Evolutionary conservation across 2,888 invertebrate species (phyloP), one percentile per base, ranked within the genome.

Genomic region (Acanthosepion esculentum): DNA sequence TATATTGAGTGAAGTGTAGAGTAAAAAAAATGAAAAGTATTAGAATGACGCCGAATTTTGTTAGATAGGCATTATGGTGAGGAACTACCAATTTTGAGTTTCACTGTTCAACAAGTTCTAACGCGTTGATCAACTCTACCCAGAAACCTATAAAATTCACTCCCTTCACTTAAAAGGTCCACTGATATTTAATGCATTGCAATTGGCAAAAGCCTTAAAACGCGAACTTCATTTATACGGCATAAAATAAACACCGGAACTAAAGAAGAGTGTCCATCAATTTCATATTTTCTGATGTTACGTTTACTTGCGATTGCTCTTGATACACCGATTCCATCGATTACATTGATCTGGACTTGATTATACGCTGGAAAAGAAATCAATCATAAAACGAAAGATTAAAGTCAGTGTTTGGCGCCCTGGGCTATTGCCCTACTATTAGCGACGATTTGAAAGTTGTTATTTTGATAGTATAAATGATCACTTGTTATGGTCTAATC

Each of bases 351-450:
- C 78, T 3, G n/a, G n/a, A 15, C 78, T 78, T 78, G 78, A 78
- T 78, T 78, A 78, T 78, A 78, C n/a, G 78, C 78, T 78, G 78
- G 78, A 10, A 33, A 78, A 78, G n/a, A 78, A 78, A 78, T 78
- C 78, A 78, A 78, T 78, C 78, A 78, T 78, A 78, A 78, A 78
- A 78, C n/a, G 78, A 78, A 78, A 78, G 78, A 78, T 78, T 78
- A 78, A 78, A 78, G 78, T 78, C 78, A 78, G 78, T 78, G 78
- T 78, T 78, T 78, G n/a, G 78, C 78, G 78, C 78, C 78, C 78
- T 78, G n/a, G 78, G 78, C 78, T 78, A 78, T 78, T 78, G 78
- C n/a, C 78, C 78, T 78, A 33, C 78, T 33, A 78, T 78, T 78
- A 78, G 33, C n/a, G 78, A 33, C 78, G 78, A 78, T 78, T 78